A percentile compares a stretch with the other conserved stretches of the same genome.
These are phyloP conservation scores for Drosophila borborema DNA, from an alignment of 2,888 invertebrate species.

Conservation along the genomic window DNA sequence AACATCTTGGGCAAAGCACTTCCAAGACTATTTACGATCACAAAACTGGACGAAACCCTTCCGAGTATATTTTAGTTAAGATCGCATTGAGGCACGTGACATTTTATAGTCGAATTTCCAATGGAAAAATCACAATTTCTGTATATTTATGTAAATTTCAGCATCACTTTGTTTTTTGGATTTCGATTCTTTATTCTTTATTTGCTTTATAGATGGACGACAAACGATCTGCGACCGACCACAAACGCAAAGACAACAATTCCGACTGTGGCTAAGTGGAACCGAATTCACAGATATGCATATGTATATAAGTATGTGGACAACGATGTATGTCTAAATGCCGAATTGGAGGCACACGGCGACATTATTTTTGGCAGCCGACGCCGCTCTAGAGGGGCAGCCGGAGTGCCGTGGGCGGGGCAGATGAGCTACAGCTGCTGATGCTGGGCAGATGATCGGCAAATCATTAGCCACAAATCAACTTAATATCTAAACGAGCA, in stretches of 20 bases:
- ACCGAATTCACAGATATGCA: constrained; percentile 16
- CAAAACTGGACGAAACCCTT: constrained; percentile 41
- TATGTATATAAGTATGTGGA: constrained; percentile 14
- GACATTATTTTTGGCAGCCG: constrained; percentile 65
- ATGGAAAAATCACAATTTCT: background rate
- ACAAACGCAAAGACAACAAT: constrained; percentile 76
- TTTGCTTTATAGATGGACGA: constrained; percentile 26
- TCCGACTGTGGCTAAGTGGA: constrained; percentile 70
- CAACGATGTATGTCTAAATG: constrained; percentile 39
- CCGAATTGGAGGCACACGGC: constrained; percentile 47
- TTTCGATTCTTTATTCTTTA: constrained; percentile 1
- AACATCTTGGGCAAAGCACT: constrained; percentile 50
- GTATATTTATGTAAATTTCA: constrained; percentile 1
- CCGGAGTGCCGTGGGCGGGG: background rate
- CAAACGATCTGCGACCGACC: constrained; percentile 65
- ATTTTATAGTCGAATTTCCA: background rate
- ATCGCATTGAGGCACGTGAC: constrained; percentile 1
- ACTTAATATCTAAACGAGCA: constrained; percentile 7
- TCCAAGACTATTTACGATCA: constrained; percentile 42
- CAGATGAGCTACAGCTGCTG: constrained; percentile 11
- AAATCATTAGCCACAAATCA: constrained; percentile 28
- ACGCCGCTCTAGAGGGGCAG: constrained; percentile 21
- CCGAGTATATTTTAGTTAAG: background rate
- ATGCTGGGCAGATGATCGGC: constrained; percentile 30
- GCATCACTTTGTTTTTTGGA: constrained; percentile 11